A percentile compares a stretch with the other conserved stretches of the same genome.
Conservation (phyloP, 2,888 invertebrate genomes). For the Caenorhabditis wallacei region DNA sequence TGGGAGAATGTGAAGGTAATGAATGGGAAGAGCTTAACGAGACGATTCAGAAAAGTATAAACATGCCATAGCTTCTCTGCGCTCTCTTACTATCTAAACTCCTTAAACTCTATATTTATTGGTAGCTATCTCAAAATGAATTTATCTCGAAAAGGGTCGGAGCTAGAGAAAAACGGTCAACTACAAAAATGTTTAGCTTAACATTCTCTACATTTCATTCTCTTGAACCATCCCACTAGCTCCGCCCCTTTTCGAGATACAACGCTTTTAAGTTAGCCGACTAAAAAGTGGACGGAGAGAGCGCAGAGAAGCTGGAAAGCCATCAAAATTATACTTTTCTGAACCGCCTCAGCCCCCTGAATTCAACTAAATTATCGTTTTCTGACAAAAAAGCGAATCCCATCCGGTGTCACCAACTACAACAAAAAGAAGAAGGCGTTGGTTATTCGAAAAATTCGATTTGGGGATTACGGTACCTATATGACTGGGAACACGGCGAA, state of each 20-base stretch:
- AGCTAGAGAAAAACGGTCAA: too few species aligned
- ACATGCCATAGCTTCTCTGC: too few species aligned
- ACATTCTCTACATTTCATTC: too few species aligned
- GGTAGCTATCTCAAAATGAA: too few species aligned
- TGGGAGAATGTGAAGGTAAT: conserved; percentile 40
- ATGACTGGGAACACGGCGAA: conserved; percentile 34
- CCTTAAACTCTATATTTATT: too few species aligned
- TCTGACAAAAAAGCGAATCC: conserved; percentile 28
- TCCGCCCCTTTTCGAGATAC: too few species aligned
- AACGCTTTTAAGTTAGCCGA: too few species aligned
- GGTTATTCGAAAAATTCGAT: neutral
- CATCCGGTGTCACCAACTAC: conserved; percentile 23
- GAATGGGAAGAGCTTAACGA: neutral
- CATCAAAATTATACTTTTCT: neutral
- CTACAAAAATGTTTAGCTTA: too few species aligned
- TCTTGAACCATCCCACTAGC: neutral
- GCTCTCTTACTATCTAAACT: too few species aligned
- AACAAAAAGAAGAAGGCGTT: conserved; percentile 35
- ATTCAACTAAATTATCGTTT: neutral
- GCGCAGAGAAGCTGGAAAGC: neutral
- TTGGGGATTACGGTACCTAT: conserved; percentile 9
- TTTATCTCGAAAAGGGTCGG: too few species aligned
- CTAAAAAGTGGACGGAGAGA: neutral
- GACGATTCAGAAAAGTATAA: too few species aligned
- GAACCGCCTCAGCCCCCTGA: neutral